Conservation (phyloP, 1,140 invertebrate genomes). For the Agraylea sexmaculata region DNA sequence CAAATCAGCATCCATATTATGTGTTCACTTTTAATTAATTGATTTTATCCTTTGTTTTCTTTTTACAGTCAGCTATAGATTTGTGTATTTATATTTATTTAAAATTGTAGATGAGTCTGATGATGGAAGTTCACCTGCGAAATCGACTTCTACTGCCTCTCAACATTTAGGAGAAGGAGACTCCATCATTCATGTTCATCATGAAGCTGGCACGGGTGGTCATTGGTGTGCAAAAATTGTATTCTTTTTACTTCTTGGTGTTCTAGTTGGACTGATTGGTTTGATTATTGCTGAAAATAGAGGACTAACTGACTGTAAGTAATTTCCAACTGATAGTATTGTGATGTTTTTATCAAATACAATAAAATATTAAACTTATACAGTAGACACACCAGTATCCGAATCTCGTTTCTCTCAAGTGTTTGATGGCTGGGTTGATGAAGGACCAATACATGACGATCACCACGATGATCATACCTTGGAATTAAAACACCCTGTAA, state of each 20-base stretch:
- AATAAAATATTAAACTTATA: slow-evolving; percentile 20
- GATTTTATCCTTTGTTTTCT: neutral
- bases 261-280: slow-evolving; percentile 56
- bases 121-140: slow-evolving; percentile 11
- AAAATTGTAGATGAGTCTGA: slow-evolving; percentile 21
- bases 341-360: slow-evolving; percentile 6
- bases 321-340: slow-evolving; percentile 1
- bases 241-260: slow-evolving; percentile 61
- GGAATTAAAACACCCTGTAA: slow-evolving; percentile 36
- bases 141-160: slow-evolving; percentile 21
- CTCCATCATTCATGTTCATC: slow-evolving; percentile 60
- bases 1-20: neutral
- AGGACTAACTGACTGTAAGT: slow-evolving; percentile 63
- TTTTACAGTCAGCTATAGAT: neutral
- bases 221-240: slow-evolving; percentile 72
- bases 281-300: slow-evolving; percentile 68
- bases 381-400: slow-evolving; percentile 57
- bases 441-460: slow-evolving; percentile 41
- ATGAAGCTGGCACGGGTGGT: slow-evolving; percentile 60
- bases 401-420: slow-evolving; percentile 60
- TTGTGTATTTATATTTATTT: slow-evolving; percentile 2
- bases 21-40: neutral
- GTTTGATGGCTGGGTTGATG: slow-evolving; percentile 69
- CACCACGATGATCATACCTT: slow-evolving; percentile 41
- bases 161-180: slow-evolving; percentile 42